phyloP scores from a whole-genome alignment of 2,113 vertebrate species.

The Lucifuga dentata region DNA sequence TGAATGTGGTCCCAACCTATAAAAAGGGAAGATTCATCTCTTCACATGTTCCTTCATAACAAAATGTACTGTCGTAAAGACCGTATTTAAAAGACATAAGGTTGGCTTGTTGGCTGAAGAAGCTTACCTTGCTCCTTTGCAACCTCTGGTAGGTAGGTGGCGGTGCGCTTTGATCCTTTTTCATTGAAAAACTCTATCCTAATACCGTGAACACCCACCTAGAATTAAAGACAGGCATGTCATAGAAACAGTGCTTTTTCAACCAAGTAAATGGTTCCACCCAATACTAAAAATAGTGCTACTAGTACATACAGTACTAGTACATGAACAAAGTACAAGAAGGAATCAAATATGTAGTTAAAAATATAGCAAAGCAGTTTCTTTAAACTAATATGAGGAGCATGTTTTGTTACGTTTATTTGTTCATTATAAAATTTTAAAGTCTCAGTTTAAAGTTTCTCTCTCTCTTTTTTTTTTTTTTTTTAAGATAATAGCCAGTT shows the following conservation, averaged over 20 bases:
- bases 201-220: conserved; percentile 99
- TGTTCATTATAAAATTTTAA: no score
- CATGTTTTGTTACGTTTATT: no score
- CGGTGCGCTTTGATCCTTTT: conserved; percentile 99
- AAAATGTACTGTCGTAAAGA: no score
- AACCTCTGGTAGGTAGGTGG: conserved; percentile 99
- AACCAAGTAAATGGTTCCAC: not conserved
- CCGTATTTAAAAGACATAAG: not conserved
- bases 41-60: conserved; percentile 1
- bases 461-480: no score
- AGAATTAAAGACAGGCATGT: conserved; percentile 53
- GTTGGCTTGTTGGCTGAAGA: not conserved
- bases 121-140: conserved; percentile 99
- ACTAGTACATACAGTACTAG: no score
- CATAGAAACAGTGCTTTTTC: not conserved
- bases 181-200: conserved; percentile 99
- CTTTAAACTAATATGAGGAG: no score
- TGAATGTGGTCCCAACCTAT: conserved; percentile 99
- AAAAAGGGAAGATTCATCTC: not conserved
- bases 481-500: no score
- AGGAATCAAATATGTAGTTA: no score
- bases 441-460: no score
- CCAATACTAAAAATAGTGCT: not conserved
- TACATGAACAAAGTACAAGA: no score
- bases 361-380: no score